Evolutionary conservation across 1,140 invertebrate species (phyloP), one percentile per base, ranked within the genome.

Genomic region (Chionoecetes opilio): DNA sequence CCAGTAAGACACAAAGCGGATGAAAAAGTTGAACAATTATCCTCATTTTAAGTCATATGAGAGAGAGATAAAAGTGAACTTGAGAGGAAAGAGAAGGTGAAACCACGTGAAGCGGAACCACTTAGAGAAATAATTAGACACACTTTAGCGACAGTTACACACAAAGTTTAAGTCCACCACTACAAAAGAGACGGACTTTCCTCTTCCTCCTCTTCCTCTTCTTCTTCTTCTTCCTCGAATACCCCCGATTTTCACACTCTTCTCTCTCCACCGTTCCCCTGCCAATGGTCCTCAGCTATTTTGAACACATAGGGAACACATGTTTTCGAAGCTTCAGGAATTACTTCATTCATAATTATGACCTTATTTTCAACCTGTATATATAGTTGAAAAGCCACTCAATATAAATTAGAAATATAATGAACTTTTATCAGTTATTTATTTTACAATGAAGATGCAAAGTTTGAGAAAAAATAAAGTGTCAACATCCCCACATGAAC

Each of bases 201-300:
- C 11, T 46, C 9, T 17, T 38, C 88, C 46, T 46, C 37, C 34
- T 11, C 88, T 89, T 26, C 8, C 3, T 89, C 34, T 26, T 37
- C 26, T 38, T 38, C 34, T 29, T 38, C 37, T 32, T 3, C 86
- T 17, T 35, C 11, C 3, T 14, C 46, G 21, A 53, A 53, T 53
- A 53, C 11, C 46, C 9, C 21, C 46, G 21, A 9, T 53, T 53
- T 53, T 53, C 46, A 17, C 46, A 53, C 46, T 17, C 9, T 53
- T 53, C 46, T 17, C 46, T 14, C 46, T 53, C n/a, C n/a, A n/a
- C 35, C 35, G 14, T 86, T 86, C 3, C 32, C 84, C 84, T 86
- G 6, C 84, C 84, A 86, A 14, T 86, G 84, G 14, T 86, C 84
- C 35, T n/a, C n/a, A n/a, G n/a, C n/a, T n/a, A n/a, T n/a, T n/a